phyloP scores from a whole-genome alignment of 2,888 invertebrate genomes.

The Synergus gifuensis region DNA sequence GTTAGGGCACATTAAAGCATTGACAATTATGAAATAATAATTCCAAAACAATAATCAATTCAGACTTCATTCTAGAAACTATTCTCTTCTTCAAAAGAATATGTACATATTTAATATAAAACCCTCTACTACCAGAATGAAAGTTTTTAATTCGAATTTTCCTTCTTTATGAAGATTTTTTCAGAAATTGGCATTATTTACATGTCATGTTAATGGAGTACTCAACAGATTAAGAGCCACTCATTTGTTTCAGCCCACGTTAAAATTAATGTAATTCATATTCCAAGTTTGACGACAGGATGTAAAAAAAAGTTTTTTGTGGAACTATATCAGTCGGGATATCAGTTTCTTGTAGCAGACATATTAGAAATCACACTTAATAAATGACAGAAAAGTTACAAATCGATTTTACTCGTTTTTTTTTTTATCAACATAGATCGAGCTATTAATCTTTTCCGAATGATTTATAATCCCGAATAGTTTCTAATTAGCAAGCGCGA shows the following conservation, averaged over 20 bases:
- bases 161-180: not conserved
- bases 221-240: conserved; percentile 5
- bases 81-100: not conserved
- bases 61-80: not conserved
- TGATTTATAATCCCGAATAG: not conserved
- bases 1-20: not conserved
- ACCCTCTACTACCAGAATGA: not conserved
- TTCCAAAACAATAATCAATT: not conserved
- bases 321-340: not conserved
- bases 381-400: not conserved
- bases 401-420: not conserved
- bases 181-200: not conserved
- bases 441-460: not conserved
- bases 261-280: not conserved
- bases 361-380: not conserved
- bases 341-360: not conserved
- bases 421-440: not conserved
- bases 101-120: not conserved
- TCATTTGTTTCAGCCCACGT: conserved; percentile 32
- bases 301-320: not conserved
- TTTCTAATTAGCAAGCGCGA: not conserved
- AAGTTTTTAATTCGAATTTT: not conserved
- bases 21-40: conserved; percentile 24
- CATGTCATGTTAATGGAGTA: not conserved
- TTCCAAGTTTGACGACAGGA: not conserved